These are phyloP conservation scores for Acipenser ruthenus DNA, from an alignment of 2,797 vertebrate genomes.

Conservation along the genomic window DNA sequence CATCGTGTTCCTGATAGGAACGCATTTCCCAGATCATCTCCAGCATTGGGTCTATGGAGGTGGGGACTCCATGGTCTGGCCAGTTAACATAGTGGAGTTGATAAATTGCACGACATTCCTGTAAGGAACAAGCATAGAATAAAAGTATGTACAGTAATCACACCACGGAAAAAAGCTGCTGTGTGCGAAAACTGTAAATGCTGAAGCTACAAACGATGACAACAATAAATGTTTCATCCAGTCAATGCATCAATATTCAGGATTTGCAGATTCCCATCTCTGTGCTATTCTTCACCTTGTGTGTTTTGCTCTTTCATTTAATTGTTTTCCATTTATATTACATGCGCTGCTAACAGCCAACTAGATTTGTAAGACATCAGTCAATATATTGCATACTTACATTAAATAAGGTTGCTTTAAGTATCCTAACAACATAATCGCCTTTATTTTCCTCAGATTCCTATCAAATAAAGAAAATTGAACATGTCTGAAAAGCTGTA, in stretches of 20 bases:
- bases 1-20: conserved; percentile 63
- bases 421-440: conserved; percentile 75
- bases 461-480: conserved; percentile 47
- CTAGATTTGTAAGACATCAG: too few relatives aligned
- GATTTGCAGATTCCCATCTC: too few relatives aligned
- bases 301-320: conserved; percentile 14
- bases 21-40: conserved; percentile 79
- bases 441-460: conserved; percentile 74
- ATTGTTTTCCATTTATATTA: conserved; percentile 13
- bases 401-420: conserved; percentile 53
- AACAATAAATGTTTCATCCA: too few relatives aligned
- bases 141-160: conserved; percentile 33
- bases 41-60: conserved; percentile 78
- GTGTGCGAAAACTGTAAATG: too few relatives aligned
- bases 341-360: too few relatives aligned
- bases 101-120: conserved; percentile 68
- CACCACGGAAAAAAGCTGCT: conserved; percentile 17
- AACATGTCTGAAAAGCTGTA: conserved; percentile 5
- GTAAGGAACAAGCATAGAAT: conserved; percentile 16
- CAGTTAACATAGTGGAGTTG: conserved; percentile 93
- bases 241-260: too few relatives aligned
- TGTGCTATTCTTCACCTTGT: too few relatives aligned
- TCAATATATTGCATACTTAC: conserved; percentile 40
- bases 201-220: too few relatives aligned
- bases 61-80: conserved; percentile 90